Conservation (phyloP, 2,113 vertebrate genomes). For the Tapirus terrestris region DNA sequence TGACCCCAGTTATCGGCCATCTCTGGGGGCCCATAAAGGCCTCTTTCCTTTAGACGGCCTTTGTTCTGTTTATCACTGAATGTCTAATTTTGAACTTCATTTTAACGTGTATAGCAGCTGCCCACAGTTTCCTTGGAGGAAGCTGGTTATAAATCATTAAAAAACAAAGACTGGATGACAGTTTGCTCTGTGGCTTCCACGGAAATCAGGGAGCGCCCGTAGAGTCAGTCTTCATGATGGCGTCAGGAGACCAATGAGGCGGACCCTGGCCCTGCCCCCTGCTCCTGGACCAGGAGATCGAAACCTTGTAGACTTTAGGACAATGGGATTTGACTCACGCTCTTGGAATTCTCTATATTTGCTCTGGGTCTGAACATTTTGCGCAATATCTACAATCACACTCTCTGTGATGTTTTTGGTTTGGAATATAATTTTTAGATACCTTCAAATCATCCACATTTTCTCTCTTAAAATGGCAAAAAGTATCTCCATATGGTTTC, state of each 20-base stretch:
- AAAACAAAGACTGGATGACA: not conserved
- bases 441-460: not conserved
- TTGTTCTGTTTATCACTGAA: not conserved
- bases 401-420: not conserved
- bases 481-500: not conserved
- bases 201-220: not conserved
- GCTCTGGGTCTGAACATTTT: not conserved
- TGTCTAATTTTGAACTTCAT: slow-evolving; percentile 19
- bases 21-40: not conserved
- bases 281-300: not conserved
- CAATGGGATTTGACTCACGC: not conserved
- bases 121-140: not conserved
- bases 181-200: not conserved
- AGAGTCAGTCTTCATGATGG: not conserved
- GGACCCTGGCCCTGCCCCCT: accelerated
- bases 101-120: not conserved
- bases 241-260: accelerated
- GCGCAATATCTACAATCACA: not conserved
- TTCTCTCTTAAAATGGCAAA: slow-evolving; percentile 48
- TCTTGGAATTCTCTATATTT: not conserved
- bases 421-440: slow-evolving; percentile 38
- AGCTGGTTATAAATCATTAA: slow-evolving; percentile 8
- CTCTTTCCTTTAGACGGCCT: not conserved
- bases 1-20: not conserved
- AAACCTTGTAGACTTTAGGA: not conserved